phyloP scores from a whole-genome alignment of 2,113 vertebrate species.

The Pristiophorus japonicus region DNA sequence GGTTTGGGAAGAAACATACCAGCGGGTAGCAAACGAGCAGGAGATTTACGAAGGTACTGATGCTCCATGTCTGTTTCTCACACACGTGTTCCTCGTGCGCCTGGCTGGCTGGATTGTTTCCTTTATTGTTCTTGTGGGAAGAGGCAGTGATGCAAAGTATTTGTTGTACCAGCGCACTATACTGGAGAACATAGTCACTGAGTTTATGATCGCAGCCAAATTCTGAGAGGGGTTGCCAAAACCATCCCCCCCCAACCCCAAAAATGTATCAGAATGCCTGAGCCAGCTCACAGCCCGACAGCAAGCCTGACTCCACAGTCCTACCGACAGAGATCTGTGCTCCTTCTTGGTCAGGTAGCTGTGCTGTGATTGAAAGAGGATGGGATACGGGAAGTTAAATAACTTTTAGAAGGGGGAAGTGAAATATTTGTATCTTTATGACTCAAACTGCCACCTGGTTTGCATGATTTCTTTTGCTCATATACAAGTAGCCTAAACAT shows the following conservation, averaged over 20 bases:
- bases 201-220: neutral
- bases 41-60: conserved; percentile 86
- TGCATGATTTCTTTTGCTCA: neutral
- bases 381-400: neutral
- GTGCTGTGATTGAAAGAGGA: neutral
- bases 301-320: neutral
- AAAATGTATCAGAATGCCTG: neutral
- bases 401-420: neutral
- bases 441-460: neutral
- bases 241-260: no score
- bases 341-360: neutral
- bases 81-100: neutral
- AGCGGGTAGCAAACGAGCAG: conserved; percentile 78
- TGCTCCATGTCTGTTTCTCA: neutral
- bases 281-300: neutral
- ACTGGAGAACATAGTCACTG: neutral
- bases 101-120: neutral
- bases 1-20: conserved; percentile 87
- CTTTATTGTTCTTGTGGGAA: neutral
- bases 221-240: neutral
- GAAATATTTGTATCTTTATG: neutral
- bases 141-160: neutral
- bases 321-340: no score
- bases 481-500: neutral
- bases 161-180: neutral